Conservation (phyloP, 2,113 vertebrate species). For the Calypte anna region DNA sequence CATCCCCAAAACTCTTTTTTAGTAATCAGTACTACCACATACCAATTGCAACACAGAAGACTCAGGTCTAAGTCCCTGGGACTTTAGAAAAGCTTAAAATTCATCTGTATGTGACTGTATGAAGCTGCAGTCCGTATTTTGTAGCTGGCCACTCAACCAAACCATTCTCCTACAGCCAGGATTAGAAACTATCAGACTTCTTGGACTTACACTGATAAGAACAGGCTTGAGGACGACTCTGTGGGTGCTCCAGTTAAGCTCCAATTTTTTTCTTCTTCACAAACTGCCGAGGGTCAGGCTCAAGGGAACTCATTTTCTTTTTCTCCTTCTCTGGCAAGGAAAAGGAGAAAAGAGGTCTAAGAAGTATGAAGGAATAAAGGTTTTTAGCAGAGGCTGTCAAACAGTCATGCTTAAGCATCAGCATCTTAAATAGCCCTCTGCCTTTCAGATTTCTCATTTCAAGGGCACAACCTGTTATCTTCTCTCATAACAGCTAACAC, state of each 20-base stretch:
- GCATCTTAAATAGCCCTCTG: neutral
- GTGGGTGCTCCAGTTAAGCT: neutral
- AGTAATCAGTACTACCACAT: neutral
- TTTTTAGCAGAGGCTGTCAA: neutral
- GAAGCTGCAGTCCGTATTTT: neutral
- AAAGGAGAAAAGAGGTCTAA: neutral
- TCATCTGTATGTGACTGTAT: neutral
- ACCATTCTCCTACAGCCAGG: neutral
- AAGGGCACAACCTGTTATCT: neutral
- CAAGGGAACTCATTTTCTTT: neutral
- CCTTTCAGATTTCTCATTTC: neutral
- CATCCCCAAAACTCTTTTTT: neutral
- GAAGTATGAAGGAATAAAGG: neutral
- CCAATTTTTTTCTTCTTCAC: neutral
- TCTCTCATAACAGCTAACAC: neutral
- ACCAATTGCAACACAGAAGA: neutral
- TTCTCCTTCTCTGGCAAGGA: neutral
- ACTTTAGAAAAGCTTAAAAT: neutral
- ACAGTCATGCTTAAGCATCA: neutral
- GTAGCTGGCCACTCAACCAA: neutral
- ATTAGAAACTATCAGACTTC: neutral
- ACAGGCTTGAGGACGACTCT: neutral
- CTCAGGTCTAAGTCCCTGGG: neutral
- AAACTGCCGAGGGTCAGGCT: neutral
- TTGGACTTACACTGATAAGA: fast-evolving